A percentile compares a stretch with the other conserved stretches of the same genome.
Evolutionary conservation across 2,888 invertebrate species (phyloP).

Genomic region (Byasa hedistus): DNA sequence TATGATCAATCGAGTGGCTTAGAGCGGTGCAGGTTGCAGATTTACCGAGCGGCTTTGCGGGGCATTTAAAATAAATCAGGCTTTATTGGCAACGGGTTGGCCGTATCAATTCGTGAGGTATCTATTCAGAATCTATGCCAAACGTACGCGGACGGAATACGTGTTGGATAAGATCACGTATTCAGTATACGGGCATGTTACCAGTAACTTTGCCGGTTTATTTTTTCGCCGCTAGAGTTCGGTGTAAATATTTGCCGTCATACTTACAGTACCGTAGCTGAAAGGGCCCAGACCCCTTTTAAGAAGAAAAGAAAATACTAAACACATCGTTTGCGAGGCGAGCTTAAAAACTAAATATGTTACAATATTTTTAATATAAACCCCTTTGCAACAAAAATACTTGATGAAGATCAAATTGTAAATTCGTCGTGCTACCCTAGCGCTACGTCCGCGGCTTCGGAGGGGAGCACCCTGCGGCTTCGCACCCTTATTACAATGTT

Average conservation of each 20-base stretch:
- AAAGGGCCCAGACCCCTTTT: too few species aligned
- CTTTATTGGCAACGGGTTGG: slow-evolving; percentile 71
- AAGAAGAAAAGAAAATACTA: too few species aligned
- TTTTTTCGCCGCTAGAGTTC: too few species aligned
- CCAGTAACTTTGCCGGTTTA: too few species aligned
- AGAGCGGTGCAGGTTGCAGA: slow-evolving; percentile 22
- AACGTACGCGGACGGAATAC: slow-evolving; percentile 65
- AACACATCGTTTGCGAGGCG: too few species aligned
- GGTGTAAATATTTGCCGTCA: too few species aligned
- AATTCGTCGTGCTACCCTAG: slow-evolving; percentile 26
- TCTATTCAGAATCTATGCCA: slow-evolving; percentile 72
- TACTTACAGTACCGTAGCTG: too few species aligned
- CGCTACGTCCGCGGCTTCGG: slow-evolving; percentile 3
- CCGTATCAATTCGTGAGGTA: slow-evolving; percentile 72
- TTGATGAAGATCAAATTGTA: slow-evolving; percentile 25
- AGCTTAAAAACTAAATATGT: too few species aligned
- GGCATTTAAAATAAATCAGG: slow-evolving; percentile 59
- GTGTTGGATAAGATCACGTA: slow-evolving; percentile 11
- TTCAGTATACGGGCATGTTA: too few species aligned
- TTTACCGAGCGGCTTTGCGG: slow-evolving; percentile 31
- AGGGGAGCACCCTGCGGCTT: not conserved
- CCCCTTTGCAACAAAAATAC: not conserved
- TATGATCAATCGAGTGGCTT: slow-evolving; percentile 14
- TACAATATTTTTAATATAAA: too few species aligned
- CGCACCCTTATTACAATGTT: not conserved